A percentile compares a stretch with the other conserved stretches of the same genome.
phyloP scores from a whole-genome alignment of 2,113 vertebrate genomes.

The Clarias magur region DNA sequence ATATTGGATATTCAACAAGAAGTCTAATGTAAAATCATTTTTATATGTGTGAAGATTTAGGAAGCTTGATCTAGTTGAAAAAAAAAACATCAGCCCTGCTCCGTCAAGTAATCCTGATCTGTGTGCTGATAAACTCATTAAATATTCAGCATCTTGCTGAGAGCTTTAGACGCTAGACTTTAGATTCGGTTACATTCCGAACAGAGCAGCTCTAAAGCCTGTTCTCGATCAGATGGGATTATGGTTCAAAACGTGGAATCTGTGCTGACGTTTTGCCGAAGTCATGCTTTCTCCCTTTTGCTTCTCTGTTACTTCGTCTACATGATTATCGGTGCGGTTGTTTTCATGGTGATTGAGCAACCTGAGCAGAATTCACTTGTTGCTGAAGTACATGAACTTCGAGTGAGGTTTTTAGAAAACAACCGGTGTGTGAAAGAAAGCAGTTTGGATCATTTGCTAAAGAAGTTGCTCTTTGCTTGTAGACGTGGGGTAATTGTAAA shows the following conservation, averaged over 20 bases:
- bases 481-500: constrained; percentile 60
- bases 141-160: constrained; percentile 58
- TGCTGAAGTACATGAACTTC: constrained; percentile 58
- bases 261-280: constrained; percentile 26
- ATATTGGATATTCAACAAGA: background rate
- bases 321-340: constrained; percentile 63
- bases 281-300: constrained; percentile 60
- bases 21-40: background rate
- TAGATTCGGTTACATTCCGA: constrained; percentile 59
- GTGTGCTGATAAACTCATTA: constrained; percentile 34
- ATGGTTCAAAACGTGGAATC: constrained; percentile 48
- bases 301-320: constrained; percentile 63
- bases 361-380: constrained; percentile 63
- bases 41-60: background rate
- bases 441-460: constrained; percentile 65
- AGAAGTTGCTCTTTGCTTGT: constrained; percentile 56
- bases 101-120: constrained; percentile 1
- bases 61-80: background rate
- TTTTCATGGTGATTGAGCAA: constrained; percentile 69
- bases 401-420: constrained; percentile 61
- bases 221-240: background rate
- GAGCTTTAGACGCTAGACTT: background rate
- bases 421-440: constrained; percentile 65
- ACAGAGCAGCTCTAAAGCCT: background rate
- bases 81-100: background rate